Evolutionary conservation across 1,140 invertebrate species (phyloP).

Genomic region (Tachypleus tridentatus): DNA sequence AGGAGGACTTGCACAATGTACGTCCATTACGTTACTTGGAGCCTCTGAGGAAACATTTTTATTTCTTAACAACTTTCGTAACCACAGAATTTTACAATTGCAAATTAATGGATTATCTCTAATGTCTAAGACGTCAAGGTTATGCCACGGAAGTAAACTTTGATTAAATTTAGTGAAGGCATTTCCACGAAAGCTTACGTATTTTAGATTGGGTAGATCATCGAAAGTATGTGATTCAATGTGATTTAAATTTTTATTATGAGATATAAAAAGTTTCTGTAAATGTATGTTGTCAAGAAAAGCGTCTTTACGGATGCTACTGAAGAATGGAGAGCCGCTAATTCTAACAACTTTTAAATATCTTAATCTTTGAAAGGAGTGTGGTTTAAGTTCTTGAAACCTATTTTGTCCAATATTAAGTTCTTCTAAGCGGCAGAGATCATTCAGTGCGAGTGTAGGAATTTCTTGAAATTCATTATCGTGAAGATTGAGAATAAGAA

Average conservation of each 20-base stretch:
- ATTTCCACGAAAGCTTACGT: slow-evolving; percentile 36
- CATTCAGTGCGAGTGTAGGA: slow-evolving; percentile 56
- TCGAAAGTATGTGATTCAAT: slow-evolving; percentile 56
- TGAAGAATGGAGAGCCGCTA: slow-evolving; percentile 29
- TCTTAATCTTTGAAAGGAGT: slow-evolving; percentile 19
- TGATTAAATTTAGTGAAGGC: slow-evolving; percentile 18
- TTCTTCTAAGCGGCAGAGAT: slow-evolving; percentile 35
- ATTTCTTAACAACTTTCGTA: slow-evolving; percentile 46
- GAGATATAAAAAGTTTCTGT: slow-evolving; percentile 50
- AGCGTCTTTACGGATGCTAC: slow-evolving; percentile 28
- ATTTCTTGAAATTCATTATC: slow-evolving; percentile 61
- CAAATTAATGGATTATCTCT: slow-evolving; percentile 70
- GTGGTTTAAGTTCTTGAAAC: slow-evolving; percentile 12
- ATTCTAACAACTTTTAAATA: slow-evolving; percentile 25
- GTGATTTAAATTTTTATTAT: slow-evolving; percentile 21
- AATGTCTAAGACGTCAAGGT: slow-evolving; percentile 36
- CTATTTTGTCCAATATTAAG: slow-evolving; percentile 24
- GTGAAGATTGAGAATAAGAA: slow-evolving; percentile 59
- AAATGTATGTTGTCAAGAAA: slow-evolving; percentile 41
- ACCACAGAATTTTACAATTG: slow-evolving; percentile 74
- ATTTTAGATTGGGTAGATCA: slow-evolving; percentile 54
- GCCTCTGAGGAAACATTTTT: slow-evolving; percentile 12
- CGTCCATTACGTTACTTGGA: slow-evolving; percentile 9
- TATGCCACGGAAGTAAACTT: slow-evolving; percentile 15
- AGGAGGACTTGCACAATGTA: slow-evolving; percentile 9